Evolutionary conservation across 2,888 invertebrate species (phyloP), one percentile per base, ranked within the genome.

Genomic region (Agrotis segetum): DNA sequence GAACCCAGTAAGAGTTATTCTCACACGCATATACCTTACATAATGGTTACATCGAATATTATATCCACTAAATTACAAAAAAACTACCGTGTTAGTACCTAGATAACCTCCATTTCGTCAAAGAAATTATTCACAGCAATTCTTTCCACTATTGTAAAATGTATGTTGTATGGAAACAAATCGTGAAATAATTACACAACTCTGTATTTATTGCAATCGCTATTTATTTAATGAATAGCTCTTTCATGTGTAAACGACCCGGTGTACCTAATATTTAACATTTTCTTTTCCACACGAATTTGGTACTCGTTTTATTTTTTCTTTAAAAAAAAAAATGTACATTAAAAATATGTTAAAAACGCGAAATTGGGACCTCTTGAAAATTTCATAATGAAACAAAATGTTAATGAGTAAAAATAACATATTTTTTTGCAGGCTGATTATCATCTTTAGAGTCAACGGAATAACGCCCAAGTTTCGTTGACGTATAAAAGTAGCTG

Each of bases 51-150:
- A 66, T 46, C 40, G 19, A 62, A 44, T 56, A 56, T 71, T 56
- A 56, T 71, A 69, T 61, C 40, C 56, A 69, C 44, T 24, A 61
- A 59, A 79, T 73, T 71, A 83, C 50, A 58, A 72, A 70, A 70
- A 82, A 79, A 5, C 70, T 59, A 70, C 74, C 73, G 73, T 68
- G 67, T 71, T 24, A 53, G 52, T 62, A n/a, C n/a, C n/a, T n/a
- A 19, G 62, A 71, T 61, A 71, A 77, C 78, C 71, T 70, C 58
- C 11, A 74, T 81, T 74, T 66, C 50, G 70, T 56, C 34, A 74
- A 79, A 74, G 59, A 60, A 81, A 79, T 81, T 85, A 79, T 85
- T 79, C 77, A 84, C 70, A 79, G 70, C 77, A 79, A 78, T 81
- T 85, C 64, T 75, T 62, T 71, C 58, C 74, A 75, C 53, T 67